Conservation (phyloP, 2,797 vertebrate species). For the Mus caroli region DNA sequence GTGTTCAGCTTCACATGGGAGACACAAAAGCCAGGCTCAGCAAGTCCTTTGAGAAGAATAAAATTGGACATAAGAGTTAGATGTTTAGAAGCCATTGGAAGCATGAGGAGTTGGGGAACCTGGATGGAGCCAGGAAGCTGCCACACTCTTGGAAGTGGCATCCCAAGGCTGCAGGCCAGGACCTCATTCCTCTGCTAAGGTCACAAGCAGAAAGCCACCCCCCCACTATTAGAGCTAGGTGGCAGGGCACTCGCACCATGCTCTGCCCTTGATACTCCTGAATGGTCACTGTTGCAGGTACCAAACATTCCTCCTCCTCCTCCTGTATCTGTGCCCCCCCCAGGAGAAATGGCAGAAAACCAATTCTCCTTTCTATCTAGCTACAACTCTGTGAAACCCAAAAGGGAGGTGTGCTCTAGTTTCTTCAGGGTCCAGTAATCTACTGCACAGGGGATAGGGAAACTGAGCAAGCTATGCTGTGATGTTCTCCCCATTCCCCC, state of each 20-base stretch:
- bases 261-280: not conserved
- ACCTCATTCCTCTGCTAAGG: not conserved
- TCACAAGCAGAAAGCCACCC: not conserved
- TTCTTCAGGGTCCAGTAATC: no score
- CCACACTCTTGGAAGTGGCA: rapidly evolving
- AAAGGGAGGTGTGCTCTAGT: not conserved
- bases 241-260: rapidly evolving
- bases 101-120: no score
- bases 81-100: not conserved
- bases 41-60: not conserved
- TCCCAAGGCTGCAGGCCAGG: not conserved
- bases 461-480: not conserved
- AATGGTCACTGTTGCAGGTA: not conserved
- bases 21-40: no score
- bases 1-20: not conserved
- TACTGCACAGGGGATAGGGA: no score
- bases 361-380: rapidly evolving
- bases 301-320: no score
- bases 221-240: not conserved
- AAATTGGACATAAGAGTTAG: rapidly evolving
- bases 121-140: rapidly evolving
- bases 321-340: not conserved
- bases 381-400: no score
- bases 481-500: not conserved
- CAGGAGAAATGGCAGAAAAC: not conserved